phyloP scores from a whole-genome alignment of 1,140 invertebrate genomes.

The Venturia canescens region DNA sequence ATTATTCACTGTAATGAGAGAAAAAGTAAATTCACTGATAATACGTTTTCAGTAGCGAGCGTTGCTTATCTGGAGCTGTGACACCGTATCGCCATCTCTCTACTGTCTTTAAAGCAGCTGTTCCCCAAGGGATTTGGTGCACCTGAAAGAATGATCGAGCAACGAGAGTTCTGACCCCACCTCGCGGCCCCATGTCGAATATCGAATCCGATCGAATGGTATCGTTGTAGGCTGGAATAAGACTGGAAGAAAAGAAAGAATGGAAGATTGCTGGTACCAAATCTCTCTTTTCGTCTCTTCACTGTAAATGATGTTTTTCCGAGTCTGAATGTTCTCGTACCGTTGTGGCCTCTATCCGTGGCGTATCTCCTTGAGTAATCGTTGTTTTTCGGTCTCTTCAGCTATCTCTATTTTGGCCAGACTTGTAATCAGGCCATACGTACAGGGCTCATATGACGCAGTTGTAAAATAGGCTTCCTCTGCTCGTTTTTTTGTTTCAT shows the following conservation, averaged over 20 bases:
- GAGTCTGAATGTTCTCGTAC: neutral
- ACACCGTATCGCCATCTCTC: no score
- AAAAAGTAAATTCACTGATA: no score
- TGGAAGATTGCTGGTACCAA: no score
- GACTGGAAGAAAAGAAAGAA: no score
- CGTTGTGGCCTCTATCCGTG: conserved; percentile 8
- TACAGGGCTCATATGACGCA: neutral
- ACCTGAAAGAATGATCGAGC: no score
- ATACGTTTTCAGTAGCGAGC: no score
- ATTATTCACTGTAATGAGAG: no score
- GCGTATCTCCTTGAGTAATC: conserved; percentile 30
- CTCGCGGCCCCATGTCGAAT: no score
- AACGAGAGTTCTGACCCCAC: no score
- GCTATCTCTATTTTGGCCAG: conserved; percentile 5
- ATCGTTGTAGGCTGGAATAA: neutral
- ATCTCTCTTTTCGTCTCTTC: neutral
- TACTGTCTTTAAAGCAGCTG: no score
- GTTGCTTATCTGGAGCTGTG: no score
- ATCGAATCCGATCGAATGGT: neutral
- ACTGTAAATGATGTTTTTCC: neutral
- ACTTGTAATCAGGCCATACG: conserved; percentile 21
- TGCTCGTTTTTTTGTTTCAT: neutral
- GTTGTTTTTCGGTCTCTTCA: conserved; percentile 26
- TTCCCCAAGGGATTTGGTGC: no score
- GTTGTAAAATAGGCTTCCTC: neutral